Evolutionary conservation across 2,797 vertebrate genomes (phyloP), one percentile per base, ranked within the genome.

Genomic region (Paguma larvata): DNA sequence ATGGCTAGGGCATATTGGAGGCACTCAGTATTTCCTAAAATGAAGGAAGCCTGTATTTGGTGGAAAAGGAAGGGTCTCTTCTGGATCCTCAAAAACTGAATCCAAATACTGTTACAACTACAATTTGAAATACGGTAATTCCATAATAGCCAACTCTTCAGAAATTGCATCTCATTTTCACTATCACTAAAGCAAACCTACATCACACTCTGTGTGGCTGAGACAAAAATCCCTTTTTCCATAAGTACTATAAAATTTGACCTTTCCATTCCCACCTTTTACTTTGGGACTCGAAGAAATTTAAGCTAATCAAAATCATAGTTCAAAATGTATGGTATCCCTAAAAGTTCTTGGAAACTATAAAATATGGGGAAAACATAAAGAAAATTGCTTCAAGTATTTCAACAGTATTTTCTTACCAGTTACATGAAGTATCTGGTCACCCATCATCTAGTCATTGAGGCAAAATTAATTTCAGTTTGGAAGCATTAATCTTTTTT

Each of bases 271-370:
- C 44, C 32, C 41, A 51, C n/a, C 6, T 79, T 72, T 86, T 84
- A 92, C n/a, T 85, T 30, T 91, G 38, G 15, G 41, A 79, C 32
- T 89, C 75, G 23, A 92, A 90, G 70, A 89, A 94, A 86, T 48
- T 48, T 19, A 92, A 95, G 23, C 65, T 59, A 87, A 93, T 78
- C 27, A 91, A 91, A 97, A 77, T 59, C n/a, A 93, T 2, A 44
- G 78, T 48, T 85, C 56, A 87, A 85, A 79, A 97, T n/a, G 16
- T 91, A 73, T 80, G 41, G 15, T 19, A 59, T 62, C 27, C 34
- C 41, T 82, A 0, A 44, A 93, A 51, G 21, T 89, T 51, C 46
- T 63, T 11, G 25, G 25, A 16, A 56, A 63, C 68, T 19, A 87
- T 1, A 83, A 79, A 94, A 92, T 8, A 93, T 2, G 59, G 4